phyloP scores from a whole-genome alignment of 92 coral and sea anemone genomes.

The Epizoanthus illoricatus region DNA sequence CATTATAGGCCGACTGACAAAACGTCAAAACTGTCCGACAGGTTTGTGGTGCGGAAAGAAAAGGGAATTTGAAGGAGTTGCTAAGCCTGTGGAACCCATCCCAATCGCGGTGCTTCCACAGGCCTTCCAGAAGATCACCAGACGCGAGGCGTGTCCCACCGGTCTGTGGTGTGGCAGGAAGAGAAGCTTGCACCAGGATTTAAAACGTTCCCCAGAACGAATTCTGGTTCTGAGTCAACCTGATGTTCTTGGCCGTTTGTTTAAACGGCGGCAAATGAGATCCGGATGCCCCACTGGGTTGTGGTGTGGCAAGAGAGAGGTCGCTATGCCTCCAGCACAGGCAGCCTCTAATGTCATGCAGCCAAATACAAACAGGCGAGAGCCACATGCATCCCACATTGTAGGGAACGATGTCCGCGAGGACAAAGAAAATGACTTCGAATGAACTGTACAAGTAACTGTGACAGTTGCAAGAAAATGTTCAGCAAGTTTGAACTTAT shows the following conservation, averaged over 20 bases:
- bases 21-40: slow-evolving; percentile 24
- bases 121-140: background rate
- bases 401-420: background rate
- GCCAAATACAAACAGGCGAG: no score
- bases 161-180: slow-evolving; percentile 89
- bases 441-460: background rate
- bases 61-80: background rate
- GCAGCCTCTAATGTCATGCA: background rate
- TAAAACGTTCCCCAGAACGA: background rate
- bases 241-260: no score
- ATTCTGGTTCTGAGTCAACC: background rate
- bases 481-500: background rate
- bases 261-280: no score
- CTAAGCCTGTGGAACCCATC: background rate
- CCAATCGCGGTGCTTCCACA: background rate
- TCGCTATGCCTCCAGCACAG: background rate
- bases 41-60: slow-evolving; percentile 37
- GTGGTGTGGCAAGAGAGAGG: no score
- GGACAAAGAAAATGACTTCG: background rate
- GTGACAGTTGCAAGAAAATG: background rate
- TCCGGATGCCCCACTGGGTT: no score
- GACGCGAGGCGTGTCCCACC: slow-evolving; percentile 60
- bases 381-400: slow-evolving; percentile 2
- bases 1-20: slow-evolving; percentile 1
- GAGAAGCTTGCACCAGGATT: slow-evolving; percentile 36